phyloP scores from a whole-genome alignment of 2,797 vertebrate genomes.

The Morelia viridis region DNA sequence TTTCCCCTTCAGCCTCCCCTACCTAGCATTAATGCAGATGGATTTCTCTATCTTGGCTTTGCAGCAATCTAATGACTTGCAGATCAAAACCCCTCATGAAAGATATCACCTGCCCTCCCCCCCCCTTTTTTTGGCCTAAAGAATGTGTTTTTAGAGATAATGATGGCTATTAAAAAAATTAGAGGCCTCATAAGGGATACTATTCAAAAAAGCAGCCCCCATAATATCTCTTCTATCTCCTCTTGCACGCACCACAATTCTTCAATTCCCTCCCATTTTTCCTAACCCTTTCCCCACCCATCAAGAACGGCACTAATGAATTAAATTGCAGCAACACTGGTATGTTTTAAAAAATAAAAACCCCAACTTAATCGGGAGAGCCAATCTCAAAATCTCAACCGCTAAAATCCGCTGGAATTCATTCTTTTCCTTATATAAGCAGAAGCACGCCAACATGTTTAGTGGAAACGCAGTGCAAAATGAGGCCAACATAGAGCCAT shows the following conservation, averaged over 20 bases:
- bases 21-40: constrained; percentile 74
- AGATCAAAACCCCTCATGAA: constrained; percentile 73
- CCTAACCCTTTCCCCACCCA: constrained; percentile 67
- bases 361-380: constrained; percentile 73
- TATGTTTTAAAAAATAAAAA: constrained; percentile 56
- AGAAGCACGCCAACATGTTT: constrained; percentile 78
- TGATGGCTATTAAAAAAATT: constrained; percentile 73
- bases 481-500: constrained; percentile 70
- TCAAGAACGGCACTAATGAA: constrained; percentile 65
- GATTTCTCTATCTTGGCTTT: constrained; percentile 82
- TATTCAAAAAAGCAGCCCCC: constrained; percentile 73
- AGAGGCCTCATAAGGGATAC: constrained; percentile 68
- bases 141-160: constrained; percentile 82
- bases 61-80: constrained; percentile 81
- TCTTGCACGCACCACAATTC: constrained; percentile 57
- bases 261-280: constrained; percentile 60
- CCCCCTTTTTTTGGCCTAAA: constrained; percentile 71
- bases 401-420: constrained; percentile 75
- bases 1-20: constrained; percentile 62
- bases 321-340: constrained; percentile 47
- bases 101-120: constrained; percentile 78
- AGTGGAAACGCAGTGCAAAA: constrained; percentile 74
- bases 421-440: constrained; percentile 80
- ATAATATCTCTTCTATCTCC: constrained; percentile 72
- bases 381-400: constrained; percentile 78